Conservation (phyloP, 2,888 invertebrate species). For the Pyrocoelia pectoralis region DNA sequence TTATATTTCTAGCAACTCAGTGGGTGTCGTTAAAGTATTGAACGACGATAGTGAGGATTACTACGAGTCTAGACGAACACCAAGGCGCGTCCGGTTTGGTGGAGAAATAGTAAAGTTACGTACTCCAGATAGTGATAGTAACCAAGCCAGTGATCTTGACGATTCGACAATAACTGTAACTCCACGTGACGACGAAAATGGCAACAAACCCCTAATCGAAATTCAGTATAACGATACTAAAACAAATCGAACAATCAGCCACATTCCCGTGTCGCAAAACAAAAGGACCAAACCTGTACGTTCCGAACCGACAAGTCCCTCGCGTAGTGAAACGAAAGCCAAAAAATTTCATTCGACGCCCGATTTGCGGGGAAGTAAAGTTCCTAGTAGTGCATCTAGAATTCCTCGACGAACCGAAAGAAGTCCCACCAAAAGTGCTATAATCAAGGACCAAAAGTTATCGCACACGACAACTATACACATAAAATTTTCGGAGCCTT, state of each 20-base stretch:
- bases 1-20: conserved; percentile 17
- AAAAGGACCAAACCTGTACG: conserved; percentile 55
- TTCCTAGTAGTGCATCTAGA: conserved; percentile 30
- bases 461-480: conserved; percentile 21
- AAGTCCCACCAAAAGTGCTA: not conserved
- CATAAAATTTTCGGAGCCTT: conserved; percentile 13
- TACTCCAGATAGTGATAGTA: conserved; percentile 84
- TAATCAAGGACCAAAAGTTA: not conserved
- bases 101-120: conserved; percentile 87
- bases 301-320: conserved; percentile 52
- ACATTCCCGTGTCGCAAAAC: conserved; percentile 63
- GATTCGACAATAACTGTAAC: conserved; percentile 46
- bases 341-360: conserved; percentile 50
- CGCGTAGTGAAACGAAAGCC: conserved; percentile 50
- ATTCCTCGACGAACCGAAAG: conserved; percentile 33
- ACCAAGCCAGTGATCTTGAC: conserved; percentile 65
- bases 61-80: conserved; percentile 63
- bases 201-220: conserved; percentile 43
- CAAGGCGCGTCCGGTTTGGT: conserved; percentile 82
- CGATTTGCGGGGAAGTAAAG: conserved; percentile 44
- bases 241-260: conserved; percentile 44
- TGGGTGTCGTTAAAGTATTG: conserved; percentile 60
- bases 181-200: conserved; percentile 35
- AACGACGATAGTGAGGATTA: conserved; percentile 67
- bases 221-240: conserved; percentile 45